phyloP scores from a whole-genome alignment of 2,888 invertebrate genomes.

The Altica lythri region DNA sequence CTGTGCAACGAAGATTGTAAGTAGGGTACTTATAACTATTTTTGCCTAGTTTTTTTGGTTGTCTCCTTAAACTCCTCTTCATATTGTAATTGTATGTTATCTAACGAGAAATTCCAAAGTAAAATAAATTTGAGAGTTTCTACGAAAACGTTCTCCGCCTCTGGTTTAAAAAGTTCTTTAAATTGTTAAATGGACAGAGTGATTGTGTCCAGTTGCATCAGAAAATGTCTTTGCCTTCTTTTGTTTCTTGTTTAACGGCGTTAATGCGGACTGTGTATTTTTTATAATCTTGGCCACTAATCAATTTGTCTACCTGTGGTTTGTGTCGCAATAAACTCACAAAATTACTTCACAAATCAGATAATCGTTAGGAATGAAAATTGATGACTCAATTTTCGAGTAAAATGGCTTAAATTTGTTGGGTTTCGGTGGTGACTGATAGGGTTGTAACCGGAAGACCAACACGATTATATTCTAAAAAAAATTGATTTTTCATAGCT shows the following conservation, averaged over 20 bases:
- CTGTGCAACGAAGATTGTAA: too few relatives aligned
- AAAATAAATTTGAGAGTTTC: not conserved
- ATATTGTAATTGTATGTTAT: not conserved
- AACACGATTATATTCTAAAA: too few relatives aligned
- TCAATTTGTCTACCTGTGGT: slow-evolving; percentile 29
- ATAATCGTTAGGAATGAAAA: slow-evolving; percentile 13
- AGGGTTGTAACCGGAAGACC: too few relatives aligned
- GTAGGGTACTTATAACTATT: too few relatives aligned
- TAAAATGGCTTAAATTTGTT: too few relatives aligned
- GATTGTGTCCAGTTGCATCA: slow-evolving; percentile 29
- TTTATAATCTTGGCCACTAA: slow-evolving; percentile 17
- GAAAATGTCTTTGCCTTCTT: slow-evolving; percentile 21
- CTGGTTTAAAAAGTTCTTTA: slow-evolving; percentile 10
- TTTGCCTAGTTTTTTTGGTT: too few relatives aligned
- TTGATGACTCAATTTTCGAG: slow-evolving; percentile 1
- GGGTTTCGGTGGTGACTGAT: too few relatives aligned
- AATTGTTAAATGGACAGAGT: slow-evolving; percentile 8
- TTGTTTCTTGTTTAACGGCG: slow-evolving; percentile 15
- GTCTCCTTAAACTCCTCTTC: too few relatives aligned
- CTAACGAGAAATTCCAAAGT: not conserved
- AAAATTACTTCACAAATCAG: slow-evolving; percentile 16
- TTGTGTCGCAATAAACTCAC: slow-evolving; percentile 20
- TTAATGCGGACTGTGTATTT: slow-evolving; percentile 19
- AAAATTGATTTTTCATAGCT: too few relatives aligned
- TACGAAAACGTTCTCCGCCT: slow-evolving; percentile 5